Evolutionary conservation across 1,140 invertebrate genomes (phyloP), one percentile per base, ranked within the genome.

Genomic region (Drosophila sproati): DNA sequence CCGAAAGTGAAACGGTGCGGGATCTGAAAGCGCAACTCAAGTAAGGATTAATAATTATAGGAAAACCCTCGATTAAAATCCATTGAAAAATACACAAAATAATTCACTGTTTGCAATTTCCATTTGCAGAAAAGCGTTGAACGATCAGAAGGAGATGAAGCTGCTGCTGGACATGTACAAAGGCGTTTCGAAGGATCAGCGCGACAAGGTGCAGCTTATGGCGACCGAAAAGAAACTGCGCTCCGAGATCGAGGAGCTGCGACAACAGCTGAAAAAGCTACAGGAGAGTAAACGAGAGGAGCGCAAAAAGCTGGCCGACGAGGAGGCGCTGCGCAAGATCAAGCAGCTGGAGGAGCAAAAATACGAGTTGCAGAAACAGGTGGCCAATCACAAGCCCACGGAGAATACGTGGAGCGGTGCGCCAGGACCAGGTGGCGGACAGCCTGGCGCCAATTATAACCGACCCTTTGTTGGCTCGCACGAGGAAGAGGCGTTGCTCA

Each of bases 191-290:
- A 99, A 99, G 93, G 98, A 99, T 90, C 97, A 98, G 92, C 94
- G 98, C 28, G 98, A 99, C 90, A 99, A 99, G 94, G 98, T 98
- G 50, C 97, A 98, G 93, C 93, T 99, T 54, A 98, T 99, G 98
- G 97, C 98, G 6, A 96, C 97, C 2, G 98, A 99, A 93, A 96
- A 98, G 83, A 98, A 98, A 93, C 95, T 96, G 0, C 93, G 97
- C 45, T 95, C 96, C 28, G 98, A 99, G 92, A 93, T 98, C 2
- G 98, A 99, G 73, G 98, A 99, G 72, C 94, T 98, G 51, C 95
- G 96, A 5, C 95, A 96, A 77, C 96, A 97, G 82, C 93, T 97
- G 2, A 97, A 97, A 91, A 97, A 97, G 92, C 94, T 97, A 74
- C 96, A 97, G 93, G 98, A 99, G 85, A 97, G 95, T 88, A 98